These are phyloP conservation scores for Syndactyla subalaris DNA, from an alignment of 2,797 vertebrate species.

Conservation along the genomic window DNA sequence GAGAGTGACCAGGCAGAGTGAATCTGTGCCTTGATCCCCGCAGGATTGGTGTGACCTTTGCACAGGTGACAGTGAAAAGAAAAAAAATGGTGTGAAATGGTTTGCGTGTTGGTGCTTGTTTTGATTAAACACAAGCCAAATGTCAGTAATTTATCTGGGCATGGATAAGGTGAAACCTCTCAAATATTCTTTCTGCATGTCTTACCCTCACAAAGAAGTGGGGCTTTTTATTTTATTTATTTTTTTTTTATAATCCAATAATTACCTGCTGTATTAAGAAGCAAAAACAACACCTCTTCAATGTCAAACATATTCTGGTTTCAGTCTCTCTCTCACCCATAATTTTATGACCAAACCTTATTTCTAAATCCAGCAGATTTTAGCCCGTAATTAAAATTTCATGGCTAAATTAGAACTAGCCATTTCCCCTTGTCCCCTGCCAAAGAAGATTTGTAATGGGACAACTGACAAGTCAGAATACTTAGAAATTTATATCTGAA, in stretches of 20 bases:
- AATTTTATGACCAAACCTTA: background rate
- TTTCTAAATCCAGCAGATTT: background rate
- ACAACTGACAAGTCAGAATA: background rate
- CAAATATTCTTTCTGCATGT: background rate
- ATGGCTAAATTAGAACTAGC: slow-evolving; percentile 1
- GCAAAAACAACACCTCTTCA: background rate
- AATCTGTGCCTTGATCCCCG: background rate
- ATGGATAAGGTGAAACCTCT: background rate
- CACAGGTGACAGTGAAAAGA: background rate
- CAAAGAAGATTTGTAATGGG: slow-evolving; percentile 3
- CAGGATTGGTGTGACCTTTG: background rate
- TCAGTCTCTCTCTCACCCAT: background rate
- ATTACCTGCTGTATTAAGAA: background rate
- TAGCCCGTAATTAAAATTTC: slow-evolving; percentile 15
- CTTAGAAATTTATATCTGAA: background rate
- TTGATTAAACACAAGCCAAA: background rate
- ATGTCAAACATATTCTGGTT: background rate
- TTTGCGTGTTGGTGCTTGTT: background rate
- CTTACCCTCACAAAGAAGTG: background rate
- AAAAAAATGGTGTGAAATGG: background rate
- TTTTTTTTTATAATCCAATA: background rate
- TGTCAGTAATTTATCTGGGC: background rate
- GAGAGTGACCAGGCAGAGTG: background rate
- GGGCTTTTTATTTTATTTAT: background rate
- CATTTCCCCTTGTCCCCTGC: background rate